Evolutionary conservation across 1,140 invertebrate genomes (phyloP).

Genomic region (Cherax quadricarinatus): DNA sequence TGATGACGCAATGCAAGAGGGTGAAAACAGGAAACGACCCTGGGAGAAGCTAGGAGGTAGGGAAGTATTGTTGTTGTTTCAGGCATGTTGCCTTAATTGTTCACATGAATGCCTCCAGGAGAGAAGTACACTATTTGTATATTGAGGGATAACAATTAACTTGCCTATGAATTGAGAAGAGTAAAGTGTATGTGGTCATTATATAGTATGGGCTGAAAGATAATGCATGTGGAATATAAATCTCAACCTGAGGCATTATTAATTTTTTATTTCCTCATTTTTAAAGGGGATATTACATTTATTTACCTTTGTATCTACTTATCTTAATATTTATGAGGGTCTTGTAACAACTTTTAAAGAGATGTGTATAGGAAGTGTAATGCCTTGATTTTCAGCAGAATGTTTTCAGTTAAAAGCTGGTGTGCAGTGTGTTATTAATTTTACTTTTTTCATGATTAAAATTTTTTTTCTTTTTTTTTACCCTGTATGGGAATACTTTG

Average conservation of each 20-base stretch:
- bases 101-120: not conserved
- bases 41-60: conserved; percentile 61
- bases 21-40: conserved; percentile 39
- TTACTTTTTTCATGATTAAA: not conserved
- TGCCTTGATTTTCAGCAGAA: not conserved
- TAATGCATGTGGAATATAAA: too few species aligned
- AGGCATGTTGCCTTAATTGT: not conserved
- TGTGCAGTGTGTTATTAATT: not conserved
- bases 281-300: not conserved
- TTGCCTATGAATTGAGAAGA: not conserved
- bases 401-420: not conserved
- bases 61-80: not conserved
- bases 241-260: too few species aligned
- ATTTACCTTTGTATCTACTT: not conserved
- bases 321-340: not conserved
- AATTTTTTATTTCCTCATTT: too few species aligned
- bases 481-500: too few species aligned
- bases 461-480: too few species aligned
- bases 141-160: not conserved
- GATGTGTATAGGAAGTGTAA: not conserved
- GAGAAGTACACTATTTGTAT: not conserved
- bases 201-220: too few species aligned
- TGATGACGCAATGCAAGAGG: conserved; percentile 43
- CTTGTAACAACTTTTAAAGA: not conserved
- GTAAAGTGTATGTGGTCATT: not conserved